Base-by-base conservation (phyloP, 1,140 invertebrate species). In the Eufriesea mexicana region DNA sequence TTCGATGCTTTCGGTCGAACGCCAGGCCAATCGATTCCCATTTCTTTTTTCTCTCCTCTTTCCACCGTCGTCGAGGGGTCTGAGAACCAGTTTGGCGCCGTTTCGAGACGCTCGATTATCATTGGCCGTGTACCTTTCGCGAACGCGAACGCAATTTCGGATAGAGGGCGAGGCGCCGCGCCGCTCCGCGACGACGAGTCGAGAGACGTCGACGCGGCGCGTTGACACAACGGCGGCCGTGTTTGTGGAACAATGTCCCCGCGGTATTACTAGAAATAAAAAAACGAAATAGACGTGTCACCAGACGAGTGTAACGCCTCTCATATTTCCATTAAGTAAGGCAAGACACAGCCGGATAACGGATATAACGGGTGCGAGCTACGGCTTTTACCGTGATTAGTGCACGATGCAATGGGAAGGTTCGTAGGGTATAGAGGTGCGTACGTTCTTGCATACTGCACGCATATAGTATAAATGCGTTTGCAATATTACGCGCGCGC, bases 361-460 rank as follows among this genome's bases (percentile, higher is more conserved):
- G 59, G 79, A 89, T 84, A 86, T 79, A 87, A 87, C 79, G 83
- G 28, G 73, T 71, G 67, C 76, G 87, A 83, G 62, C 83, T 66
- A 70, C 82, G 64, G 90, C 90, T 91, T 91, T 91, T 91, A 91
- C 84, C 89, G 78, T 91, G 90, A 91, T 91, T 91, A 90, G 89
- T 90, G 83, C 76, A 83, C 66, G 84, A 83, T 84, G 78, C 70
- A 64, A 86, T 85, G 83, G 76, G 72, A 85, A 75, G 64, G 66
- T 67, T 61, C 73, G 51, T 77, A 71, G 74, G 59, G 55, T 45
- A 79, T 42, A 67, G 47, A 71, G 70, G 45, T 83, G 82, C 76
- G 59, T 76, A 80, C 66, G 45, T 79, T 54, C 45, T 51, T 64
- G 45, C 67, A 61, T 66, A 75, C 81, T 42, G 42, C 78, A 76